Evolutionary conservation across 2,888 invertebrate species (phyloP), one percentile per base, ranked within the genome.

Genomic region (Drosophila vallismaia): DNA sequence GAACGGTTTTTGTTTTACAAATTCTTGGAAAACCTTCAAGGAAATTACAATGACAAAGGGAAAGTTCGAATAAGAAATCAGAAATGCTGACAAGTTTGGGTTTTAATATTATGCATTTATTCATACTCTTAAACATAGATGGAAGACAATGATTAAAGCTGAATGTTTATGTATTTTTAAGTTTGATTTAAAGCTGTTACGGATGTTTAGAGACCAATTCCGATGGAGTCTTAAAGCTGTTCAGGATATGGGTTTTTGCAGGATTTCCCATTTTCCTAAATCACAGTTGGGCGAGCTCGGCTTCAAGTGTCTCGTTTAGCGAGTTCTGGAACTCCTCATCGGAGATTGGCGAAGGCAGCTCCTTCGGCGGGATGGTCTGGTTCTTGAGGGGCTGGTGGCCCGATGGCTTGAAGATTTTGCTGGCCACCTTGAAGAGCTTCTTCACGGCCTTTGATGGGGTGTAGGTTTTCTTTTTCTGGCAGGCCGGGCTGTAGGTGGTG

Each of bases 301-400:
- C 77, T 60, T 86, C 84, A 24, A 71, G 66, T 10, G 76, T 71
- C 33, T 86, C 87, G 33, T 86, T 88, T 33, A 70, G 76, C 45
- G 69, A 50, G 64, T 84, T 87, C 2, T 87, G 76, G 28, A 62
- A 59, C 44, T 87, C 79, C 54, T 82, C 87, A 3, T 76, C 77
- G 33, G 50, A 38, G 33, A 51, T 45, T 8, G 46, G 46, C 40
- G 28, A 44, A 1, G 52, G 52, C 6, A 54, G 36, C 26, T 50
- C 48, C 29, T 29, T 40, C 24, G 40, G 31, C 19, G 40, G 28
- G 28, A 26, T 28, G 14, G 8, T 8, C 33, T 19, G 57, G 49
- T 29, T 69, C 42, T 59, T 66, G 48, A 56, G 71, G 8, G 40
- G 56, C 24, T 44, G 42, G 28, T 59, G 71, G 8, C 38, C 49